Evolutionary conservation across 1,140 invertebrate species (phyloP).

Genomic region (Danaus plexippus): DNA sequence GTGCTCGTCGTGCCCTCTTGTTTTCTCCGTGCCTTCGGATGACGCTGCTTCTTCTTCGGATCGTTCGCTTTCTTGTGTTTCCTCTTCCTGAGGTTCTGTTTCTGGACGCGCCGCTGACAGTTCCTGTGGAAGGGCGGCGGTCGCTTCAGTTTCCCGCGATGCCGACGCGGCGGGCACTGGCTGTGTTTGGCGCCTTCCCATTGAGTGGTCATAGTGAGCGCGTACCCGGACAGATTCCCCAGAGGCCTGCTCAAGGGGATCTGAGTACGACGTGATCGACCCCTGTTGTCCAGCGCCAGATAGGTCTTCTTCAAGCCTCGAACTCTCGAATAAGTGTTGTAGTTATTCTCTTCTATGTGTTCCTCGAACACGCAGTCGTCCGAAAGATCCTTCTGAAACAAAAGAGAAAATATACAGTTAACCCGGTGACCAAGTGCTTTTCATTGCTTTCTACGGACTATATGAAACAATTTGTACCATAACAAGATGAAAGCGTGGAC

Average conservation of each 20-base stretch:
- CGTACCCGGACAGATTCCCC: constrained; percentile 81
- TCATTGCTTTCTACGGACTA: no score
- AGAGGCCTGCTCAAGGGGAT: constrained; percentile 77
- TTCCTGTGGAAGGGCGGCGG: constrained; percentile 54
- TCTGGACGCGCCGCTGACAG: constrained; percentile 49
- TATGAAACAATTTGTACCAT: not conserved
- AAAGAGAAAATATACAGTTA: constrained; percentile 36
- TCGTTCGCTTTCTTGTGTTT: constrained; percentile 65
- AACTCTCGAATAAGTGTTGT: constrained; percentile 88
- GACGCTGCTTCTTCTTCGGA: constrained; percentile 57
- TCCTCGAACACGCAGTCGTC: constrained; percentile 91
- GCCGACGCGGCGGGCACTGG: constrained; percentile 45
- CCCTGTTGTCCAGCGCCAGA: constrained; percentile 81
- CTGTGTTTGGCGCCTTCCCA: constrained; percentile 62
- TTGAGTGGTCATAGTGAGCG: constrained; percentile 77
- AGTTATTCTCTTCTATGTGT: constrained; percentile 85
- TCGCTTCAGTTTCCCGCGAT: constrained; percentile 53
- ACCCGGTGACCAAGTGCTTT: no score
- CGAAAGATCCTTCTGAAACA: constrained; percentile 85
- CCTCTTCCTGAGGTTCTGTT: constrained; percentile 57
- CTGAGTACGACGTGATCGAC: constrained; percentile 79
- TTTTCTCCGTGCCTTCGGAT: constrained; percentile 61
- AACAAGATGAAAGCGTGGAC: constrained; percentile 19
- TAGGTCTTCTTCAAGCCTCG: constrained; percentile 78
- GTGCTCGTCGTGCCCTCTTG: constrained; percentile 56